These are phyloP conservation scores for Zoanthus sansibaricus DNA, from an alignment of 92 coral and sea anemone genomes.

Conservation along the genomic window DNA sequence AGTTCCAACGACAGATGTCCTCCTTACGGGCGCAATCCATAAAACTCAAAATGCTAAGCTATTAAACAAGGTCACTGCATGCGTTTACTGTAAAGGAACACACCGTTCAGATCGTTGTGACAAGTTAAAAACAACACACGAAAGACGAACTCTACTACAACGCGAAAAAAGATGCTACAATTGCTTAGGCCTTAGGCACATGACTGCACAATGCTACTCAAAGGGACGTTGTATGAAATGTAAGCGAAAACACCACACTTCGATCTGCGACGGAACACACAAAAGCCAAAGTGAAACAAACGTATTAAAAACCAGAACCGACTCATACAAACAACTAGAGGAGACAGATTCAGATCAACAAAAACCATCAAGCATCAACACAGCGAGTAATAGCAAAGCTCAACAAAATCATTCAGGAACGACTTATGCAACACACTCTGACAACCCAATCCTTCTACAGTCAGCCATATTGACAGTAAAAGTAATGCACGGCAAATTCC, in stretches of 20 bases:
- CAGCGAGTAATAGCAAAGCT: constrained; percentile 10
- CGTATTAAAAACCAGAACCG: constrained; percentile 33
- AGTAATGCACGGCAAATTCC: constrained; percentile 6
- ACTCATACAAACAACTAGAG: constrained; percentile 27
- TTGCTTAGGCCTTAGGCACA: constrained; percentile 55
- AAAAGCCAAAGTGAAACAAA: constrained; percentile 34
- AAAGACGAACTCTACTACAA: constrained; percentile 44
- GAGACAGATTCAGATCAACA: constrained; percentile 26
- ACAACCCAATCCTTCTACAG: constrained; percentile 51
- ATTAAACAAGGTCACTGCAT: constrained; percentile 37
- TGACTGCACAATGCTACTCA: constrained; percentile 46
- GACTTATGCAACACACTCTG: constrained; percentile 35
- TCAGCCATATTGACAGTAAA: constrained; percentile 40
- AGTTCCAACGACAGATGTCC: constrained; percentile 50
- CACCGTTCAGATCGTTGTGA: constrained; percentile 51
- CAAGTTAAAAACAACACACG: constrained; percentile 40
- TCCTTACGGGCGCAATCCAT: constrained; percentile 48
- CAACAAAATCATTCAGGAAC: constrained; percentile 45
- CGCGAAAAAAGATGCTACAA: constrained; percentile 52
- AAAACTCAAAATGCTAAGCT: constrained; percentile 28
- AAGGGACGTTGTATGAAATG: constrained; percentile 49
- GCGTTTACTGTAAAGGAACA: constrained; percentile 53
- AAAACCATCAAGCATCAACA: constrained; percentile 16
- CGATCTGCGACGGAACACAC: constrained; percentile 32
- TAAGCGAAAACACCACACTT: constrained; percentile 38